Percentiles rank a stretch among this genome's conserved stretches.
Conservation (phyloP, 2,113 vertebrate species). For the Ammodramus savannarum region DNA sequence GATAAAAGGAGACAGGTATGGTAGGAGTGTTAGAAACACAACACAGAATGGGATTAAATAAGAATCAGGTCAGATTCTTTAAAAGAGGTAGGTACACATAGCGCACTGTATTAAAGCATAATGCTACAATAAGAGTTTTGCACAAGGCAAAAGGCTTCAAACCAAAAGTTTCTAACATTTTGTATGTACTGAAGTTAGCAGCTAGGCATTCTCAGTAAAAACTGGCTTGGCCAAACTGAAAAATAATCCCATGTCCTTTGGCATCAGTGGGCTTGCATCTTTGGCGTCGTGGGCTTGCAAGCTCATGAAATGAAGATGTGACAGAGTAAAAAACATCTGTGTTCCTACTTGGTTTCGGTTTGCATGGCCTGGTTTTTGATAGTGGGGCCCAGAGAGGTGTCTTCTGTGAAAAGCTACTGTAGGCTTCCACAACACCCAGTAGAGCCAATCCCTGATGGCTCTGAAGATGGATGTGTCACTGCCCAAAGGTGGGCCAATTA, state of each 20-base stretch:
- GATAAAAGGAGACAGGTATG: background rate
- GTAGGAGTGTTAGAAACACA: background rate
- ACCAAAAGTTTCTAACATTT: background rate
- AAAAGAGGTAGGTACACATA: background rate
- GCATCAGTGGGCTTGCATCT: background rate
- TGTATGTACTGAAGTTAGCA: background rate
- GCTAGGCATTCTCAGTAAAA: background rate
- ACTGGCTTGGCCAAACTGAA: background rate
- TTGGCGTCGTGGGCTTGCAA: background rate
- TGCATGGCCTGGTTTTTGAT: background rate
- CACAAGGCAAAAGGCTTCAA: background rate
- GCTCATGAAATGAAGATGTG: background rate
- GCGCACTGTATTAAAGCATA: background rate
- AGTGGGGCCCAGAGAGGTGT: background rate
- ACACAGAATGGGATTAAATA: background rate
- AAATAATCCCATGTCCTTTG: accelerated
- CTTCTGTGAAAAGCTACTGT: background rate
- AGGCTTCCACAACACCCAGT: background rate
- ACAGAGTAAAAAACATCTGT: background rate
- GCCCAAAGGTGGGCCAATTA: accelerated
- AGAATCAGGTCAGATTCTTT: background rate
- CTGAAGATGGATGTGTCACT: accelerated
- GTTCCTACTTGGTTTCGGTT: background rate
- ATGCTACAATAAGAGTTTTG: background rate
- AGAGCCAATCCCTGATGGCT: background rate